Percentiles rank a stretch among this genome's conserved stretches.
Conservation (phyloP, 2,797 vertebrate species). For the Phataginus tetradactyla region DNA sequence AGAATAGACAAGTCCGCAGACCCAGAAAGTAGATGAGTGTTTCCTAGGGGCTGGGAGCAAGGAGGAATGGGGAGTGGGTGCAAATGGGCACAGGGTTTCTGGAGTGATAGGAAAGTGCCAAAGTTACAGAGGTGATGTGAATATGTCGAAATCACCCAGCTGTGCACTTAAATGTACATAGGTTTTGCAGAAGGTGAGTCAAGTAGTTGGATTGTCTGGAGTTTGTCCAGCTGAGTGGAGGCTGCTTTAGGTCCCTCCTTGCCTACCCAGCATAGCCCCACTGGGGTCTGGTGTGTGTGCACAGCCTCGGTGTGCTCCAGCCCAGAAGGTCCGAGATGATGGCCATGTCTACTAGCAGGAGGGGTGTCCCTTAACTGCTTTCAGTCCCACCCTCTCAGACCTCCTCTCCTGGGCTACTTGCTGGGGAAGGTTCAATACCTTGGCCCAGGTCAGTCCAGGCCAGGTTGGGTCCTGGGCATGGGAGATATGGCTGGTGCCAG, state of each 20-base stretch:
- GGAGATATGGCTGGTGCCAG: neutral
- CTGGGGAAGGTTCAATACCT: neutral
- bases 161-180: too few relatives aligned
- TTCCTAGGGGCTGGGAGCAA: neutral
- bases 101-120: neutral
- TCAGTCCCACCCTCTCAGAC: neutral
- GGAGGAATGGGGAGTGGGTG: too few relatives aligned
- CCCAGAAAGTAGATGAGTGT: neutral
- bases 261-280: too few relatives aligned
- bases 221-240: neutral
- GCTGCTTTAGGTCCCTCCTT: too few relatives aligned
- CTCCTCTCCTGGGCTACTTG: neutral
- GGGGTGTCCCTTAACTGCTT: neutral
- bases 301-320: too few relatives aligned
- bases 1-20: too few relatives aligned
- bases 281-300: neutral
- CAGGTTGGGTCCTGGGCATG: neutral
- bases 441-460: neutral
- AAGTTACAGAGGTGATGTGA: too few relatives aligned
- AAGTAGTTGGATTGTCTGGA: neutral
- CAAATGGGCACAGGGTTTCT: neutral
- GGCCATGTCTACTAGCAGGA: accelerated
- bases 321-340: neutral
- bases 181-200: neutral
- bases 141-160: too few relatives aligned